phyloP scores from a whole-genome alignment of 2,888 invertebrate species.

The Kuschelorhynchus macadamiae region DNA sequence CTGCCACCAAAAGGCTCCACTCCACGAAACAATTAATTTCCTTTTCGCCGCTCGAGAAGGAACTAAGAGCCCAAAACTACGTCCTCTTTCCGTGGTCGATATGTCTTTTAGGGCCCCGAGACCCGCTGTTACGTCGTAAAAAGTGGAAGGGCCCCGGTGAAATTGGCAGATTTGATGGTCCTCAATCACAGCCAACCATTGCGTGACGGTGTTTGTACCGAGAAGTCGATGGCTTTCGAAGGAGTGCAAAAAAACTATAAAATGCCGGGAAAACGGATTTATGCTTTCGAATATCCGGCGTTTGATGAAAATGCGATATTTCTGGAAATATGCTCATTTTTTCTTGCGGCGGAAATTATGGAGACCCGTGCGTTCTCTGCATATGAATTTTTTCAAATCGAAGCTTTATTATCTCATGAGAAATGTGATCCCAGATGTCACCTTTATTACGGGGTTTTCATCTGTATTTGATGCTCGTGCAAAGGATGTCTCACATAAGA shows the following conservation, averaged over 20 bases:
- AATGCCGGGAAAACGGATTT: constrained; percentile 23
- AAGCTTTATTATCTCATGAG: no score
- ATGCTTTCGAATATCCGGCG: constrained; percentile 22
- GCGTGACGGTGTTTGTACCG: constrained; percentile 40
- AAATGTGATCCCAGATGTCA: no score
- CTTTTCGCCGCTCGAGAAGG: constrained; percentile 5
- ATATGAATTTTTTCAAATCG: no score
- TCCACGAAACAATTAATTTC: constrained; percentile 29
- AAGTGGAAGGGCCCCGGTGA: constrained; percentile 61
- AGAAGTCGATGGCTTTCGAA: constrained; percentile 35
- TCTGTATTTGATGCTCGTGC: no score
- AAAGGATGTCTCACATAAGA: no score
- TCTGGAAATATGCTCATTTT: constrained; percentile 15
- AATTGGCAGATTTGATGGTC: constrained; percentile 65
- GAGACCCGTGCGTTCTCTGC: no score
- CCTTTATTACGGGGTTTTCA: no score
- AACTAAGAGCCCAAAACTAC: constrained; percentile 19
- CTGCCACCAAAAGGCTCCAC: neutral
- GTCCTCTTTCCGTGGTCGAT: constrained; percentile 24
- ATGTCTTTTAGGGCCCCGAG: constrained; percentile 28
- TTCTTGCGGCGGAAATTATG: no score
- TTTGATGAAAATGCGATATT: constrained; percentile 18
- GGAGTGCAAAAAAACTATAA: constrained; percentile 37
- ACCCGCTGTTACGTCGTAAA: constrained; percentile 32
- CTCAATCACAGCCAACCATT: constrained; percentile 62